Conservation (phyloP, 2,888 invertebrate species). For the Tetragonula carbonaria region DNA sequence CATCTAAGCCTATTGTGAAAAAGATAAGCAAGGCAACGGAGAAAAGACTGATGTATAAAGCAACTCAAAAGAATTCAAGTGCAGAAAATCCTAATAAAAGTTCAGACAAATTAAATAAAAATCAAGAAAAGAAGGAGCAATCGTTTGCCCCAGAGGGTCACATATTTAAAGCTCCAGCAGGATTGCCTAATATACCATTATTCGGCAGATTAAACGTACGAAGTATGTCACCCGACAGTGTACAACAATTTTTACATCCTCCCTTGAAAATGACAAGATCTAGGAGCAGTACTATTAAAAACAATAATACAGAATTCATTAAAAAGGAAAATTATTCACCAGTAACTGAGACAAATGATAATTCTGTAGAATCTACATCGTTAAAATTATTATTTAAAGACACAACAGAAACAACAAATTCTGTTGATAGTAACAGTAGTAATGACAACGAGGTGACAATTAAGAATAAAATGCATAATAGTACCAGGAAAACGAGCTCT, state of each 20-base stretch:
- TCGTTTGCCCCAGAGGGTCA: slow-evolving; percentile 86
- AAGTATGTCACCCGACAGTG: slow-evolving; percentile 22
- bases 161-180: slow-evolving; percentile 84
- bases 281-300: not conserved
- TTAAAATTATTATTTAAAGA: slow-evolving; percentile 52
- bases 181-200: slow-evolving; percentile 67
- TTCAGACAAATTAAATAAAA: not conserved
- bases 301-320: not conserved
- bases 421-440: not conserved
- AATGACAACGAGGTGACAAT: not conserved
- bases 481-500: not conserved
- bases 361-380: slow-evolving; percentile 41
- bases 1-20: slow-evolving; percentile 39
- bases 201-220: slow-evolving; percentile 64
- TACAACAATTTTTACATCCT: not conserved
- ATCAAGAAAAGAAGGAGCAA: slow-evolving; percentile 52
- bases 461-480: slow-evolving; percentile 1
- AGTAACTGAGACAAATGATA: slow-evolving; percentile 1
- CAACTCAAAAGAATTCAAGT: not conserved
- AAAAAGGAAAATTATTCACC: not conserved
- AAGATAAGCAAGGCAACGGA: slow-evolving; percentile 77
- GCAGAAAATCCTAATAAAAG: slow-evolving; percentile 17
- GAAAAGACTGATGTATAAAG: slow-evolving; percentile 74
- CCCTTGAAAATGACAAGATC: not conserved
- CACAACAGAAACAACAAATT: slow-evolving; percentile 2